phyloP scores from a whole-genome alignment of 2,797 vertebrate genomes.

The Manis javanica region DNA sequence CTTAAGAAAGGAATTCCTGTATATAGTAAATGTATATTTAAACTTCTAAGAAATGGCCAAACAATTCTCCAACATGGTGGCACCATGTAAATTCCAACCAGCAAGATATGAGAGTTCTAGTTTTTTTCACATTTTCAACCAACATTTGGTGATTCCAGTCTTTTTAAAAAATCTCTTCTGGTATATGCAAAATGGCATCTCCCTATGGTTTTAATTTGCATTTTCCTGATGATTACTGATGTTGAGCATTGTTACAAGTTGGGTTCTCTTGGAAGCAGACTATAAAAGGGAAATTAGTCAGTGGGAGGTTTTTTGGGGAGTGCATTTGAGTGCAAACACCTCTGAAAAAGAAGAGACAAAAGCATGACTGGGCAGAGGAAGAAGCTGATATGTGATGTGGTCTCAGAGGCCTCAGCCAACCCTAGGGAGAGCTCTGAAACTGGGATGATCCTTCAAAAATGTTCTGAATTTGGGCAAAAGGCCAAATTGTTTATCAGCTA shows the following conservation, averaged over 20 bases:
- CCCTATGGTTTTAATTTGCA: background rate
- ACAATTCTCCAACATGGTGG: background rate
- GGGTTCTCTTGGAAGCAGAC: background rate
- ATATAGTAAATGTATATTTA: background rate
- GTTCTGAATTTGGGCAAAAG: background rate
- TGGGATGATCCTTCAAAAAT: background rate
- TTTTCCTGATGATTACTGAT: background rate
- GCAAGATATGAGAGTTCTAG: background rate
- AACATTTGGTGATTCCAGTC: background rate
- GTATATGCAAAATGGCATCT: background rate
- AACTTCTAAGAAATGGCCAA: background rate
- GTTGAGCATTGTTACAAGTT: background rate
- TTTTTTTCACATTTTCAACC: background rate
- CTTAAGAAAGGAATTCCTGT: background rate
- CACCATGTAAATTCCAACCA: background rate
- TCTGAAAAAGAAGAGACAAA: background rate
- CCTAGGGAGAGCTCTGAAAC: background rate
- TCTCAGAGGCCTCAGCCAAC: background rate
- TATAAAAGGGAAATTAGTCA: background rate
- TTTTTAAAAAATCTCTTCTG: background rate
- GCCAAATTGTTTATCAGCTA: background rate
- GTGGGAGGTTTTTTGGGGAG: background rate
- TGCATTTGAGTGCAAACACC: background rate
- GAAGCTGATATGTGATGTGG: background rate
- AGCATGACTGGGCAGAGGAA: background rate